Evolutionary conservation across 2,113 vertebrate genomes (phyloP).

Genomic region (Thinocorus orbignyianus): DNA sequence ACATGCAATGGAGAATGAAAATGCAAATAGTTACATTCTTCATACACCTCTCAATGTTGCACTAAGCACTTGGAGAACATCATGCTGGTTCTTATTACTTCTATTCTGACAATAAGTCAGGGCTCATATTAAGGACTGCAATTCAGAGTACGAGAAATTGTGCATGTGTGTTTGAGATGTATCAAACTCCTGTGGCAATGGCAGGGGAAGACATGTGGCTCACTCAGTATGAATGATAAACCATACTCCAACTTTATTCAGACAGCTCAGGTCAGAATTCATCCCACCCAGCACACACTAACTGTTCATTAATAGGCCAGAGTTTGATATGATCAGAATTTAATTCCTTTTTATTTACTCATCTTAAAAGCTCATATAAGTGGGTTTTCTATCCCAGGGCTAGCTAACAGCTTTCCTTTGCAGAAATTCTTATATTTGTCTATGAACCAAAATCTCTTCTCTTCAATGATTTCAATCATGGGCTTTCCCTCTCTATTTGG

Average conservation of each 20-base stretch:
- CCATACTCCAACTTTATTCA: no score
- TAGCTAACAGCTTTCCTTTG: not conserved
- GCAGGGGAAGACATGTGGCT: no score
- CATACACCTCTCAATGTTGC: not conserved
- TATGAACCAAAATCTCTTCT: not conserved
- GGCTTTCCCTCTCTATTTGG: constrained; percentile 1
- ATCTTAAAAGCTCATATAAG: not conserved
- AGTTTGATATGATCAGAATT: not conserved
- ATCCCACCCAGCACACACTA: not conserved
- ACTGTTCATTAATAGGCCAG: not conserved
- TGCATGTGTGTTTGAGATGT: not conserved
- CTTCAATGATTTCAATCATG: not conserved
- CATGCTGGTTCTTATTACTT: not conserved
- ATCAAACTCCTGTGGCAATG: not conserved
- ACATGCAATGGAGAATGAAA: not conserved
- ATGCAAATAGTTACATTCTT: not conserved
- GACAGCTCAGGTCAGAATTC: no score
- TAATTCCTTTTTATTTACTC: not conserved
- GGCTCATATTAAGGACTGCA: not conserved
- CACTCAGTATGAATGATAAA: no score
- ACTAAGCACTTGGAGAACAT: not conserved
- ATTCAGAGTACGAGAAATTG: not conserved
- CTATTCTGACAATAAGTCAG: not conserved
- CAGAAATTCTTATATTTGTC: not conserved
- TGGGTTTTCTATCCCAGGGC: not conserved